Conservation (phyloP, 2,888 invertebrate species). For the Drosophila mimetica region DNA sequence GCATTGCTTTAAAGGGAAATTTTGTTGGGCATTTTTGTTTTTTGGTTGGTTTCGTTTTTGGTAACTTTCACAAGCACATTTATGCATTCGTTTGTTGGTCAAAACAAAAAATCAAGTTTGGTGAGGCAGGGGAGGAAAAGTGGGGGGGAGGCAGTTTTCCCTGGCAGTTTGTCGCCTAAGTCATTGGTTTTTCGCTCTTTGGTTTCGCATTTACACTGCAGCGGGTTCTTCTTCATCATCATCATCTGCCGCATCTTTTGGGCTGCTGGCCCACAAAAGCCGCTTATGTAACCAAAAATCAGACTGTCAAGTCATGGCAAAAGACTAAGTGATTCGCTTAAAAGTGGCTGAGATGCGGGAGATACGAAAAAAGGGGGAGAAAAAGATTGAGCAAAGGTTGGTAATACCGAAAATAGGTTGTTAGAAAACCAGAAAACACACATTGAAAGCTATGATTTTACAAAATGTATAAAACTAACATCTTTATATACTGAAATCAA, state of each 20-base stretch:
- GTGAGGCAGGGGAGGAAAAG: not conserved
- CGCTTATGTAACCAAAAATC: slow-evolving; percentile 34
- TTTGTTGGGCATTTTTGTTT: slow-evolving; percentile 36
- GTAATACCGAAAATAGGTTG: slow-evolving; percentile 6
- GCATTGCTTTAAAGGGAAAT: slow-evolving; percentile 55
- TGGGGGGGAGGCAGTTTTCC: slow-evolving; percentile 1
- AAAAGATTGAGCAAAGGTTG: not conserved
- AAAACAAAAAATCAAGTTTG: slow-evolving; percentile 6
- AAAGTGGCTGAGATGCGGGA: slow-evolving; percentile 15
- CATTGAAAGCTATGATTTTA: too few relatives aligned
- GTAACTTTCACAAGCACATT: slow-evolving; percentile 67
- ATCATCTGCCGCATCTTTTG: not conserved
- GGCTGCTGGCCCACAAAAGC: slow-evolving; percentile 30
- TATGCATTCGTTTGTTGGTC: slow-evolving; percentile 18
- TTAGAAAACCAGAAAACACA: too few relatives aligned
- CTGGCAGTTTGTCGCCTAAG: slow-evolving; percentile 58
- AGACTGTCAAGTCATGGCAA: slow-evolving; percentile 35
- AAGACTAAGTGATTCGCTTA: slow-evolving; percentile 13
- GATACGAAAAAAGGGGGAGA: not conserved
- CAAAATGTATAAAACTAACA: too few relatives aligned
- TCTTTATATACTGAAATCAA: too few relatives aligned
- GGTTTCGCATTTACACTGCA: not conserved
- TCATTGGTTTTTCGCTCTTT: slow-evolving; percentile 48
- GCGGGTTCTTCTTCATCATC: not conserved
- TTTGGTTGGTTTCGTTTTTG: slow-evolving; percentile 32